A percentile compares a stretch with the other conserved stretches of the same genome.
Conservation (phyloP, 2,888 invertebrate genomes). For the Acrocyrtus sp. region DNA sequence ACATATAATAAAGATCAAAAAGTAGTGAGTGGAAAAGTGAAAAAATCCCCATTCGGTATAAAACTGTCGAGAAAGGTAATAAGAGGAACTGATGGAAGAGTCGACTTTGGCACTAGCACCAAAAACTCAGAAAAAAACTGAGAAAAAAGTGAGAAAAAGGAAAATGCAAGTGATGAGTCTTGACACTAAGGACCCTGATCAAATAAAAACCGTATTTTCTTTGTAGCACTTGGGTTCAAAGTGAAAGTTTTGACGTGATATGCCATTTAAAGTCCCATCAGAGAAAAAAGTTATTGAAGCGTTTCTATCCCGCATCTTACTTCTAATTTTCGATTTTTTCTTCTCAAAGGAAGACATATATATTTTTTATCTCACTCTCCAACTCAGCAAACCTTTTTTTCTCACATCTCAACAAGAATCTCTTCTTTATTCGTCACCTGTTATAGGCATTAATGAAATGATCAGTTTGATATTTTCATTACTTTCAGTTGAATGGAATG, state of each 20-base stretch:
- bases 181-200: conserved; percentile 36
- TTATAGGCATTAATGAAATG: no score
- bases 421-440: no score
- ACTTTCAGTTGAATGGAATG: background rate
- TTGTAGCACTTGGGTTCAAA: conserved; percentile 20
- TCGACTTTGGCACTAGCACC: no score
- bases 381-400: background rate
- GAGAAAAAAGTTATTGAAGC: conserved; percentile 7
- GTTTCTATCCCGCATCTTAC: background rate
- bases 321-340: background rate
- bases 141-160: conserved; percentile 9
- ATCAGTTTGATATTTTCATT: background rate
- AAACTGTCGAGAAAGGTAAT: no score
- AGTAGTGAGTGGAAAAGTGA: no score
- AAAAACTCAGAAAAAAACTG: no score
- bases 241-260: conserved; percentile 33
- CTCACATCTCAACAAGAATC: background rate
- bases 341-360: no score
- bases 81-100: no score
- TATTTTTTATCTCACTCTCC: no score
- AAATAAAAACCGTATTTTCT: conserved; percentile 37
- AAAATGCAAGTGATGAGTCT: conserved; percentile 20
- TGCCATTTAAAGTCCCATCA: conserved; percentile 19
- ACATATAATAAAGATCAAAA: no score
- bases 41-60: no score